These are phyloP conservation scores for Danio albolineatus DNA, from an alignment of 2,797 vertebrate genomes.

Conservation along the genomic window DNA sequence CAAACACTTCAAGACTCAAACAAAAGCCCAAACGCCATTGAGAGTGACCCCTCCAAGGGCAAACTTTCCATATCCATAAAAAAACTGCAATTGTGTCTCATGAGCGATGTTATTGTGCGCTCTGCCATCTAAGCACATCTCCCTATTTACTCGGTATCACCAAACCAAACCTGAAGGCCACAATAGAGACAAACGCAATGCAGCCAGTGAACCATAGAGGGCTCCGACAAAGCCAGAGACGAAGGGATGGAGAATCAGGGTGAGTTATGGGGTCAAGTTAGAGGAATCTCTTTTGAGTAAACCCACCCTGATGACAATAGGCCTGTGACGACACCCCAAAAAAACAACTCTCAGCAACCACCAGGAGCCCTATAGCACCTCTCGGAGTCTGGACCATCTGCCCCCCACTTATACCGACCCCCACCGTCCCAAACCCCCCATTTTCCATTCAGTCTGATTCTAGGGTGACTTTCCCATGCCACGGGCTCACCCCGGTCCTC, in stretches of 20 bases:
- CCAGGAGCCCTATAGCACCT: conserved; percentile 62
- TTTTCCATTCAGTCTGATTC: conserved; percentile 72
- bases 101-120: conserved; percentile 23
- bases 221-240: conserved; percentile 66
- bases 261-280: conserved; percentile 72
- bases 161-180: conserved; percentile 48
- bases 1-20: background rate
- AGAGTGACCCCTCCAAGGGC: background rate
- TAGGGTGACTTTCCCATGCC: conserved; percentile 87
- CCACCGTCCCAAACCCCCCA: conserved; percentile 65
- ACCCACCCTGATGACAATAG: conserved; percentile 72
- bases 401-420: conserved; percentile 72
- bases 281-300: conserved; percentile 68
- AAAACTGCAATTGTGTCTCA: background rate
- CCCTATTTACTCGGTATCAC: conserved; percentile 44
- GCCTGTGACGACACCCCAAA: conserved; percentile 69
- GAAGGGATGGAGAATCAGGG: conserved; percentile 61
- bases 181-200: conserved; percentile 68
- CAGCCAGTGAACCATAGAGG: conserved; percentile 68
- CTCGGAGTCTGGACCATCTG: conserved; percentile 78
- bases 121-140: conserved; percentile 33
- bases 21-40: conserved; percentile 7
- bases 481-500: conserved; percentile 68
- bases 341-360: conserved; percentile 68
- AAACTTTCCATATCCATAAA: background rate